These are phyloP conservation scores for Andrena dorsata DNA, from an alignment of 2,888 invertebrate genomes.

Conservation along the genomic window DNA sequence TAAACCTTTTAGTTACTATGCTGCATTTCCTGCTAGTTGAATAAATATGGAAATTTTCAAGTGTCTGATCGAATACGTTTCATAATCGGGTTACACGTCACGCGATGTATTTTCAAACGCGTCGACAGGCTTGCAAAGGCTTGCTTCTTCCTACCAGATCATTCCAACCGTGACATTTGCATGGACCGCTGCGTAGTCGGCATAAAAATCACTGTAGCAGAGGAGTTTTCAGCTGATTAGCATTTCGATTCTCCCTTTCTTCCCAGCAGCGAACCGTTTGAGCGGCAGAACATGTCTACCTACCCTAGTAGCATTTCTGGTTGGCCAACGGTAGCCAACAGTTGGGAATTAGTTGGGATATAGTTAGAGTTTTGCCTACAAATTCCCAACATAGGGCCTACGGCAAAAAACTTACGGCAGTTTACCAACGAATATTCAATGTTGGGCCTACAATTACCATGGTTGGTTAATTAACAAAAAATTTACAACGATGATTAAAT, in stretches of 20 bases:
- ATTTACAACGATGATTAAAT: no score
- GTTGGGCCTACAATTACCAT: no score
- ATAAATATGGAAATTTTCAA: not conserved
- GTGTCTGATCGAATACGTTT: not conserved
- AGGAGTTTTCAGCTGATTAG: not conserved
- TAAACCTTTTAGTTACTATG: not conserved
- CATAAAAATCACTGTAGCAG: not conserved
- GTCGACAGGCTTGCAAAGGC: not conserved
- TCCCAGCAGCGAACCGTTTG: not conserved
- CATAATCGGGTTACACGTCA: slow-evolving; percentile 1
- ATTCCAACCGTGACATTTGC: slow-evolving; percentile 9
- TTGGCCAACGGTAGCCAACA: no score
- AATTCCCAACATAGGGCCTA: no score
- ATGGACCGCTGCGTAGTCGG: not conserved
- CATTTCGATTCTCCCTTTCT: slow-evolving; percentile 3
- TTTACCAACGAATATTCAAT: no score
- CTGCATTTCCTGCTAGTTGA: not conserved
- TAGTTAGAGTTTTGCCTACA: no score
- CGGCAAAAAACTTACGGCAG: no score
- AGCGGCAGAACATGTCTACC: not conserved
- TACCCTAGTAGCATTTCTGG: no score
- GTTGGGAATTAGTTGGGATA: no score
- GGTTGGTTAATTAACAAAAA: no score
- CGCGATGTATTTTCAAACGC: not conserved
- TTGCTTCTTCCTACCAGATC: slow-evolving; percentile 2